phyloP scores from a whole-genome alignment of 2,113 vertebrate species.

The Tragelaphus imberbis region DNA sequence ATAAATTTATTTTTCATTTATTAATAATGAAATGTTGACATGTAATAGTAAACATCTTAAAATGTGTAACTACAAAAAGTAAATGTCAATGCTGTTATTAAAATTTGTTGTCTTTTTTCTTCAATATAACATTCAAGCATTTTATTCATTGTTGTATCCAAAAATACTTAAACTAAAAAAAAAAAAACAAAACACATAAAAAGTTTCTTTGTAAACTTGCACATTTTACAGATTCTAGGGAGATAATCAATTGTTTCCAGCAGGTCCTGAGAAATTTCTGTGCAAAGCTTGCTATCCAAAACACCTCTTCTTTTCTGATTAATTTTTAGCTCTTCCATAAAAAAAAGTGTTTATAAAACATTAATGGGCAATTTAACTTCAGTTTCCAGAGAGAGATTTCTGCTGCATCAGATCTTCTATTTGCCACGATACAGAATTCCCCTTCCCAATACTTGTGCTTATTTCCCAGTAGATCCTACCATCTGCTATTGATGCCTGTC shows the following conservation, averaged over 20 bases:
- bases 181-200: not conserved
- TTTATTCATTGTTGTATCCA: not conserved
- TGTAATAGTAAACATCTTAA: not conserved
- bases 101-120: not conserved
- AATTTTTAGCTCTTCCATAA: constrained; percentile 60
- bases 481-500: constrained; percentile 68
- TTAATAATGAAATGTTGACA: not conserved
- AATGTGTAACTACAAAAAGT: not conserved
- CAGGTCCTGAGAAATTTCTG: constrained; percentile 27
- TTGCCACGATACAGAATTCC: constrained; percentile 47
- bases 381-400: constrained; percentile 68
- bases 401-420: constrained; percentile 69
- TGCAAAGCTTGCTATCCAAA: constrained; percentile 31
- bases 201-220: not conserved
- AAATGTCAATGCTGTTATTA: not conserved
- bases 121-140: not conserved
- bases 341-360: constrained; percentile 73
- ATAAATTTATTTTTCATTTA: not conserved
- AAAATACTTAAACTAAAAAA: not conserved
- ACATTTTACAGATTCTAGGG: not conserved
- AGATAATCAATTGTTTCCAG: not conserved
- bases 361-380: constrained; percentile 71
- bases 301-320: constrained; percentile 53
- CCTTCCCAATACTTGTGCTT: constrained; percentile 58
- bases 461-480: constrained; percentile 71